These are phyloP conservation scores for Drosophila micromelanica DNA, from an alignment of 1,140 invertebrate genomes.

Conservation along the genomic window DNA sequence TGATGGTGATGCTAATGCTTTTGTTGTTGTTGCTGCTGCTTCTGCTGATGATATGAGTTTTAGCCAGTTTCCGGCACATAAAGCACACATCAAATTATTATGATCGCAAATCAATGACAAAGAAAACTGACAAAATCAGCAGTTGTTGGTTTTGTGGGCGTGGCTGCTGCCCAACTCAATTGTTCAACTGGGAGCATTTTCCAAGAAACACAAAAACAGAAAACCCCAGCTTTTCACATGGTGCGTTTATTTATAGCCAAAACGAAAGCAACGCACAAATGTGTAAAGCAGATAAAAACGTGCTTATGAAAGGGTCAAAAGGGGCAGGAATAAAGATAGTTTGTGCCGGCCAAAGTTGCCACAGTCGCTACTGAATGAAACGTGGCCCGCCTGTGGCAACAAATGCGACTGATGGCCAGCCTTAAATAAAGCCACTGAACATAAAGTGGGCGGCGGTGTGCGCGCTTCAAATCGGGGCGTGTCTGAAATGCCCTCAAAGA, in stretches of 20 bases:
- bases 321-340: constrained; percentile 63
- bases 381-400: constrained; percentile 24
- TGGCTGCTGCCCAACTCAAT: constrained; percentile 4
- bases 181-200: constrained; percentile 20
- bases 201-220: background rate
- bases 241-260: constrained; percentile 14
- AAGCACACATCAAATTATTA: constrained; percentile 78
- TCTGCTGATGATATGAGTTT: constrained; percentile 20
- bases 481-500: constrained; percentile 45
- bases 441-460: constrained; percentile 9
- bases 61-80: constrained; percentile 64
- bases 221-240: constrained; percentile 17
- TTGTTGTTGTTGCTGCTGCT: constrained; percentile 4
- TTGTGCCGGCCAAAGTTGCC: constrained; percentile 39
- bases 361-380: constrained; percentile 35
- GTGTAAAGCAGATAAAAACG: constrained; percentile 78
- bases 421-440: constrained; percentile 55
- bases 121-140: constrained; percentile 80
- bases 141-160: constrained; percentile 19
- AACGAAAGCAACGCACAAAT: constrained; percentile 56
- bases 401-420: background rate
- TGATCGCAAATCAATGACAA: constrained; percentile 78
- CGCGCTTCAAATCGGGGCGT: constrained; percentile 12
- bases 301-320: constrained; percentile 73
- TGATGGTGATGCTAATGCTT: constrained; percentile 13